Base-by-base conservation (phyloP, 2,113 vertebrate species). In the Erinaceus europaeus region DNA sequence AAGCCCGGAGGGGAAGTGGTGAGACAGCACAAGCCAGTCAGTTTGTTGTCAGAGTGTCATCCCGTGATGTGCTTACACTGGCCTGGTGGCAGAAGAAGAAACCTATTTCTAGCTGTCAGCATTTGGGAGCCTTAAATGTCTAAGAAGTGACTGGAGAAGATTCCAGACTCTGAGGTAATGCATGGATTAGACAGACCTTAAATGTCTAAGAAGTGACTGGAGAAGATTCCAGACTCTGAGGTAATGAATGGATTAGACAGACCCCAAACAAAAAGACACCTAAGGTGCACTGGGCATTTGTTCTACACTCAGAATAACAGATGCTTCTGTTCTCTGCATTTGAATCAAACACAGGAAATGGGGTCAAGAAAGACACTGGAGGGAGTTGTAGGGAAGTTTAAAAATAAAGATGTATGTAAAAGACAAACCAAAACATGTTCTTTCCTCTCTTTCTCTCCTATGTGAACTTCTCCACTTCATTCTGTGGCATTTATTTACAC, bases 111-210 rank as follows among this genome's bases (percentile, higher is more conserved):
- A 36, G 55, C 34, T 62, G n/a, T 84, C 6, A 6, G 74, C 0
- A 0, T 73, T 80, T 88, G 46, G 72, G 20, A 80, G 38, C 34
- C 80, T 91, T 93, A 42, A 46, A 68, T 73, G 73, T 88, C 92
- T 59, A 53, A n/a, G 36, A 62, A 86, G 40, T 86, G 72, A 48
- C 79, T 75, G 52, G 53, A 79, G 62, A 79, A 83, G 23, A 76
- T 48, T 75, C 64, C 46, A 73, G 44, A 52, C 80, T 92, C 64
- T 46, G 62, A 92, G 55, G 57, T 46, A 67, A 68, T 5, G 36
- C 78, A 25, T 2, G 17, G n/a, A 55, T 77, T 64, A 61, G 67
- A 73, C 21, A 44, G 42, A 91, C 42, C 90, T 29, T 44, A 80
- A 90, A 74, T n/a, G n/a, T n/a, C n/a, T n/a, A n/a, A n/a, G 36